A percentile compares a stretch with the other conserved stretches of the same genome.
Evolutionary conservation across 2,113 vertebrate species (phyloP).

Genomic region (Myrmophylax atrothorax): DNA sequence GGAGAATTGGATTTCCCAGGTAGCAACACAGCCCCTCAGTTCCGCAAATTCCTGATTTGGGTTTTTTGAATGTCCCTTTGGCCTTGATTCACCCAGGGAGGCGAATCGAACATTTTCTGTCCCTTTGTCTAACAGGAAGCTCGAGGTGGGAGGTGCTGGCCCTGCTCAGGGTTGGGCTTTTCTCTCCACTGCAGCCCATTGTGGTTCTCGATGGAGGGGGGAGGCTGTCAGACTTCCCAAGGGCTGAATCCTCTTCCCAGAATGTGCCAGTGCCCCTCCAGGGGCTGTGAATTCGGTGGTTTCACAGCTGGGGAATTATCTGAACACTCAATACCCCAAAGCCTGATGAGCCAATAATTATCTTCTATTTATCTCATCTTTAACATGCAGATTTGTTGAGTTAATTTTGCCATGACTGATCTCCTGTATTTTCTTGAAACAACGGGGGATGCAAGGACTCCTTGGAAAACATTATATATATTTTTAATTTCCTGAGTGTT

Average conservation of each 20-base stretch:
- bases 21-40: not conserved
- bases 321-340: not conserved
- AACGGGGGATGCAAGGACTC: not conserved
- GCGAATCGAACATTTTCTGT: not conserved
- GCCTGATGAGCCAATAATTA: not conserved
- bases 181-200: fast-evolving
- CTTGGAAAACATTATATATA: constrained; percentile 23
- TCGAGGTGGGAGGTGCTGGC: fast-evolving
- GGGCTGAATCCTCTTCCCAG: not conserved
- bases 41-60: not conserved
- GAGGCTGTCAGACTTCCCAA: not conserved
- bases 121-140: not conserved
- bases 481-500: constrained; percentile 50
- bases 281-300: not conserved
- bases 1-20: constrained; percentile 20
- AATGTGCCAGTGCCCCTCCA: not conserved
- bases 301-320: not conserved
- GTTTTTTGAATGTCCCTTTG: not conserved
- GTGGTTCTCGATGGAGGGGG: too few relatives aligned
- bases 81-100: not conserved
- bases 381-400: constrained; percentile 26
- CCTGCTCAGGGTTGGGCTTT: fast-evolving
- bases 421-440: not conserved
- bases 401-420: constrained; percentile 17
- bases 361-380: not conserved